These are phyloP conservation scores for Drosophila eohydei DNA, from an alignment of 2,888 invertebrate genomes.

Conservation along the genomic window DNA sequence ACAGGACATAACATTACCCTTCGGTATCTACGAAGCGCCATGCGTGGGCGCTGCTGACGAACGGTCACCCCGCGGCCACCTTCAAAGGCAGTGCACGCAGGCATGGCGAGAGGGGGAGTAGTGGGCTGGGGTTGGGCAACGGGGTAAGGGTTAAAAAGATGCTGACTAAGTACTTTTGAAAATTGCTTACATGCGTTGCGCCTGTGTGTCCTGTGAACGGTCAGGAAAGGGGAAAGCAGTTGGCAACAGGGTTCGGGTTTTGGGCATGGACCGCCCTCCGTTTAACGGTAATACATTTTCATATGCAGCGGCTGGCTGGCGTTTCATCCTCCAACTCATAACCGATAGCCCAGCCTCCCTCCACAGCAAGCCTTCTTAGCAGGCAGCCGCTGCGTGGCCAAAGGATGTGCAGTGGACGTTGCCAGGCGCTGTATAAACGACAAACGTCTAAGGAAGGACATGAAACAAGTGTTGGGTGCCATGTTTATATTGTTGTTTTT, in stretches of 20 bases:
- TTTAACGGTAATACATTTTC: slow-evolving; percentile 75
- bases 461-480: slow-evolving; percentile 75
- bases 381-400: slow-evolving; percentile 7
- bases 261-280: slow-evolving; percentile 43
- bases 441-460: slow-evolving; percentile 54
- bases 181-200: slow-evolving; percentile 77
- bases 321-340: slow-evolving; percentile 40
- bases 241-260: slow-evolving; percentile 9
- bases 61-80: slow-evolving; percentile 68
- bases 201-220: slow-evolving; percentile 36
- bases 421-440: slow-evolving; percentile 48
- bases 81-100: slow-evolving; percentile 30
- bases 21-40: slow-evolving; percentile 70
- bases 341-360: slow-evolving; percentile 14
- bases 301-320: slow-evolving; percentile 55
- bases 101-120: slow-evolving; percentile 2
- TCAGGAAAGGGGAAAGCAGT: not conserved
- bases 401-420: slow-evolving; percentile 49
- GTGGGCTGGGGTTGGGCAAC: not conserved
- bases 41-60: slow-evolving; percentile 68
- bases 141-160: slow-evolving; percentile 68
- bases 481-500: slow-evolving; percentile 62
- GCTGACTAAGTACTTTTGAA: slow-evolving; percentile 82
- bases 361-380: not conserved
- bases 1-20: slow-evolving; percentile 82